Percentiles rank a stretch among this genome's conserved stretches.
phyloP scores from a whole-genome alignment of 1,140 invertebrate species.

The Gonatopus flavifemur region DNA sequence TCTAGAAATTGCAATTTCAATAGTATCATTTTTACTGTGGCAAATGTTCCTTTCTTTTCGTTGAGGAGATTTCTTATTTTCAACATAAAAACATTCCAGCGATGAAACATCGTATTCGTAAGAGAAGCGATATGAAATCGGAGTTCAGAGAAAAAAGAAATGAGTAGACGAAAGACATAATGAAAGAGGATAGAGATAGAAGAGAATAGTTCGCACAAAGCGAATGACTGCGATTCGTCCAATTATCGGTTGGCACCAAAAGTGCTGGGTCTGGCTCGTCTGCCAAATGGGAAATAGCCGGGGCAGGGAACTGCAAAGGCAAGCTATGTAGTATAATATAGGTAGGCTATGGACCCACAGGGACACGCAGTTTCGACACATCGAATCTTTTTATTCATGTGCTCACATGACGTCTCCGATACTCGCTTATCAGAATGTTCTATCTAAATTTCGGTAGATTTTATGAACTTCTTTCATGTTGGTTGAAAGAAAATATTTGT shows the following conservation, averaged over 20 bases:
- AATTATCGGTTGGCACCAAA: conserved; percentile 52
- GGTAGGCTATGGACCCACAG: conserved; percentile 25
- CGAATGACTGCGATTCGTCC: conserved; percentile 50
- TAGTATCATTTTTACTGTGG: no score
- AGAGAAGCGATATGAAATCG: not conserved
- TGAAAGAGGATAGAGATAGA: not conserved
- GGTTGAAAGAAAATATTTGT: no score
- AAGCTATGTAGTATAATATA: conserved; percentile 25
- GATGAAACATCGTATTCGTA: not conserved
- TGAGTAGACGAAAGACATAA: not conserved
- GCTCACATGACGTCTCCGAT: no score
- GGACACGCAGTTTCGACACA: no score
- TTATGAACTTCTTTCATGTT: no score
- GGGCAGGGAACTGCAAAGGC: conserved; percentile 38
- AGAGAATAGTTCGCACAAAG: conserved; percentile 37
- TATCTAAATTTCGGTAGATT: no score
- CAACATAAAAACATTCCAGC: no score
- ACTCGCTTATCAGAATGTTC: no score
- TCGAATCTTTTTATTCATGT: no score
- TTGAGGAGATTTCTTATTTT: no score
- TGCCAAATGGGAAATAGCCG: conserved; percentile 51
- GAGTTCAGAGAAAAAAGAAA: not conserved
- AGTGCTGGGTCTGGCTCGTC: conserved; percentile 49
- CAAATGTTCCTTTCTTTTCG: no score
- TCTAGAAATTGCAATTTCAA: not conserved